Percentiles rank a stretch among this genome's conserved stretches.
These are phyloP conservation scores for Protobothrops flavoviridis DNA, from an alignment of 2,113 vertebrate species.

Conservation along the genomic window DNA sequence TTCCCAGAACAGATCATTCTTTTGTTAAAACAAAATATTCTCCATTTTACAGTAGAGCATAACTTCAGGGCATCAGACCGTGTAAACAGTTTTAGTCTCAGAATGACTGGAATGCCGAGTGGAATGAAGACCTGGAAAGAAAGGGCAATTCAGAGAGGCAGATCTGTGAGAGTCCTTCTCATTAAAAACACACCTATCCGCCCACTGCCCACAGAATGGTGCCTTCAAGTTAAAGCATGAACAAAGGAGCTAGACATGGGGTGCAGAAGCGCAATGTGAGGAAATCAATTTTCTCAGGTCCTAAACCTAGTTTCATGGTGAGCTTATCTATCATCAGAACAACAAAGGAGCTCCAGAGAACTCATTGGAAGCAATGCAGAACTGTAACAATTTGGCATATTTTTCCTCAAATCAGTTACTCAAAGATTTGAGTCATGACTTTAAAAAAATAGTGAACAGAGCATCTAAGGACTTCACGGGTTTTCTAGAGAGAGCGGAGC, in stretches of 20 bases:
- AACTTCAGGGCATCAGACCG: slow-evolving; percentile 59
- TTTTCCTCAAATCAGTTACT: neutral
- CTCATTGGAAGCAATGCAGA: slow-evolving; percentile 3
- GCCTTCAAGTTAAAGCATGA: slow-evolving; percentile 34
- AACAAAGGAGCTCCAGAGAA: slow-evolving; percentile 16
- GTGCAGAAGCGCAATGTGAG: slow-evolving; percentile 33
- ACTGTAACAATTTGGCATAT: neutral
- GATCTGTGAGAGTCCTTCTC: slow-evolving; percentile 51
- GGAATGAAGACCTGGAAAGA: slow-evolving; percentile 61
- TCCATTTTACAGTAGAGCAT: slow-evolving; percentile 39
- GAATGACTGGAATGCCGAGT: slow-evolving; percentile 68
- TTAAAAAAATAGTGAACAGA: neutral
- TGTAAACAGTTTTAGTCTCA: slow-evolving; percentile 60
- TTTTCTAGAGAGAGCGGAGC: neutral
- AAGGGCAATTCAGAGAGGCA: slow-evolving; percentile 59
- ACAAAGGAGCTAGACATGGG: neutral
- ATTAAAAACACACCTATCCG: slow-evolving; percentile 61
- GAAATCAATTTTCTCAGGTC: slow-evolving; percentile 27
- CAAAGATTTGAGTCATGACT: neutral
- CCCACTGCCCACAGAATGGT: slow-evolving; percentile 23
- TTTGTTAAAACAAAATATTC: slow-evolving; percentile 28
- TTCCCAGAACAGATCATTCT: slow-evolving; percentile 30
- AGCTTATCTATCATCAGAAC: slow-evolving; percentile 4
- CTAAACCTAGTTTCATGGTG: slow-evolving; percentile 4
- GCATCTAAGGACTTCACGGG: neutral